Percentiles rank a stretch among this genome's conserved stretches.
phyloP scores from a whole-genome alignment of 2,113 vertebrate genomes.

The Phoxinus phoxinus region DNA sequence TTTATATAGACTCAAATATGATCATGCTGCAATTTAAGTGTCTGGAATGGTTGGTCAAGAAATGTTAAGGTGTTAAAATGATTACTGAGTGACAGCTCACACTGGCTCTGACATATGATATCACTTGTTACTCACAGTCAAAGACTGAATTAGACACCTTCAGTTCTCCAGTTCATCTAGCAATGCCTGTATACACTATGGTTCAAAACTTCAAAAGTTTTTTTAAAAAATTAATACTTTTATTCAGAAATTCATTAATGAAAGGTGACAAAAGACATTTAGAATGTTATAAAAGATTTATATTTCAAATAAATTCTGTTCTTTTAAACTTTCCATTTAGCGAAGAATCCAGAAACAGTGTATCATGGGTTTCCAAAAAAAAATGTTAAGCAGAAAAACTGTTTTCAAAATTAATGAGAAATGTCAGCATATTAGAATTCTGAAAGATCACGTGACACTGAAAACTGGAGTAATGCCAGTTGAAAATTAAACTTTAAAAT shows the following conservation, averaged over 20 bases:
- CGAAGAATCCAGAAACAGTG: too few relatives aligned
- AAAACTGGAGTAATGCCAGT: too few relatives aligned
- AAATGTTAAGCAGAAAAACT: too few relatives aligned
- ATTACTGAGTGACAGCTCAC: not conserved
- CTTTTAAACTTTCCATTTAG: too few relatives aligned
- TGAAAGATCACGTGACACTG: not conserved
- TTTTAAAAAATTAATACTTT: not conserved
- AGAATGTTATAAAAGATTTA: not conserved
- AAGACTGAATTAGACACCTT: not conserved
- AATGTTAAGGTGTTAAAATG: conserved; percentile 9
- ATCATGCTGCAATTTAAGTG: conserved; percentile 1
- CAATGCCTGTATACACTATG: not conserved
- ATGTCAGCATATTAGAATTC: not conserved
- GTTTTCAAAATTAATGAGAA: too few relatives aligned
- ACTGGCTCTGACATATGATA: not conserved
- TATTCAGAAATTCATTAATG: not conserved
- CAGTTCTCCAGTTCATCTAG: not conserved
- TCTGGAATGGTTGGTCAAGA: not conserved
- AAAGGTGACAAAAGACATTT: not conserved
- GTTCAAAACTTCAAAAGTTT: too few relatives aligned
- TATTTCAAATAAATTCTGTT: not conserved
- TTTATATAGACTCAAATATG: conserved; percentile 25
- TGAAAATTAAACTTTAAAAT: not conserved
- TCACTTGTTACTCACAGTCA: not conserved
- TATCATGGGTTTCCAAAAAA: too few relatives aligned